Base-by-base conservation (phyloP, 2,113 vertebrate species). In the Abramis brama region DNA sequence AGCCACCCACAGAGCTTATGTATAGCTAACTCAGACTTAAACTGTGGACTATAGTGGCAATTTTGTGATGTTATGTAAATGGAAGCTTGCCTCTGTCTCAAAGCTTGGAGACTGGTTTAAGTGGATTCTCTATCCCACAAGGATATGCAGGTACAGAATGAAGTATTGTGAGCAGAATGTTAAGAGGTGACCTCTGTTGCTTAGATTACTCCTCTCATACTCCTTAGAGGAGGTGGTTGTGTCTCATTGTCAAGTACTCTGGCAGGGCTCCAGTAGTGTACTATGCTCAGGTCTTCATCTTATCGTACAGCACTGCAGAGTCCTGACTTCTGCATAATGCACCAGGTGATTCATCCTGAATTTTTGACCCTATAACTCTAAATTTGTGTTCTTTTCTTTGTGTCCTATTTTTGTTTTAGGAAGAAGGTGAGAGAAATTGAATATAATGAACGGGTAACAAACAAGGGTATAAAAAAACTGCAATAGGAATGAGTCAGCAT, bases 1-100 rank as follows among this genome's bases (percentile, higher is more conserved):
- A 83, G 33, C 82, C 82, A 83, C 82, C 82, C 82, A 83, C 68
- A 27, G 50, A 83, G 82, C 68, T 83, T 73, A 50, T 83, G 30
- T 71, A 43, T 25, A 73, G 30, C 68, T 21, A n/a, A 27, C 79
- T 66, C 62, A 11, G 8, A 33, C 71, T 59, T 59, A 59, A 82
- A 83, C 81, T 15, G 47, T 33, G 43, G 60, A 39, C 21, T 33
- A 33, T 33, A 33, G 62, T 36, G 50, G 27, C 64, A 30, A 17
- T 17, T 52, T 33, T 43, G 55, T 79, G 36, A 59, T 23, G 4
- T 70, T 50, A 57, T 17, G 27, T 64, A 39, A 50, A 60, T 39
- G 30, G 33, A 62, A 55, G 17, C 27, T 82, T 70, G 60, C 30
- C 27, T 52, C 25, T 19, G 23, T 52, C 15, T 70, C 33, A 21